Base-by-base conservation (phyloP, 1,140 invertebrate genomes). In the Bombus ignitus region DNA sequence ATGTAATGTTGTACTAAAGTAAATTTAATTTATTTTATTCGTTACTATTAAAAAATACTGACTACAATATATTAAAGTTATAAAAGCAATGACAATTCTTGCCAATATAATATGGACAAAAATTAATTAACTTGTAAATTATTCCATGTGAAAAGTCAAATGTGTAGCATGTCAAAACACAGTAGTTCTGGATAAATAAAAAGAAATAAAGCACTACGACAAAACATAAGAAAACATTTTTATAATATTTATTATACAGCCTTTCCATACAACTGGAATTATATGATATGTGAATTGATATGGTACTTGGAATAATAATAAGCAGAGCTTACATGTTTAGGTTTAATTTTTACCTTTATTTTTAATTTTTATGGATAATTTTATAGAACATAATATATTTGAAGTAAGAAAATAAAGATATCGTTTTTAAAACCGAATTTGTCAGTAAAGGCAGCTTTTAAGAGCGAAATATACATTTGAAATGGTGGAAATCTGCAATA, bases 81-180 rank as follows among this genome's bases (percentile, higher is more conserved):
- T 87, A 86, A 83, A 91, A 72, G 82, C 78, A 91, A 89, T 76
- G 62, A 89, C 59, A 74, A 79, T 87, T 91, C 90, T 91, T 91
- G 91, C 91, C 91, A 90, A 85, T 83, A 65, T 81, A 86, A 73
- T 83, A n/a, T 82, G 53, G 28, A 87, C 70, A 28, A 82, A 25
- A 85, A 62, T 81, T 81, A 75, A 71, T 72, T 74, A 75, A 53
- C 42, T 66, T 75, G 71, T 89, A 73, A 81, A 82, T 66, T 68
- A 83, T 71, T 88, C 68, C 62, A 71, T 88, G 65, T 79, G 86
- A 79, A 73, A 53, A n/a, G 62, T 74, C 53, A 57, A 89, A 59
- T 42, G 28, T 75, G 59, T 57, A 74, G 78, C 32, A 62, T 79
- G 77, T 80, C 22, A 62, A 77, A 81, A 77, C 73, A 76, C 76